Evolutionary conservation across 2,888 invertebrate genomes (phyloP), one percentile per base, ranked within the genome.

Genomic region (Sphinx pinastri): DNA sequence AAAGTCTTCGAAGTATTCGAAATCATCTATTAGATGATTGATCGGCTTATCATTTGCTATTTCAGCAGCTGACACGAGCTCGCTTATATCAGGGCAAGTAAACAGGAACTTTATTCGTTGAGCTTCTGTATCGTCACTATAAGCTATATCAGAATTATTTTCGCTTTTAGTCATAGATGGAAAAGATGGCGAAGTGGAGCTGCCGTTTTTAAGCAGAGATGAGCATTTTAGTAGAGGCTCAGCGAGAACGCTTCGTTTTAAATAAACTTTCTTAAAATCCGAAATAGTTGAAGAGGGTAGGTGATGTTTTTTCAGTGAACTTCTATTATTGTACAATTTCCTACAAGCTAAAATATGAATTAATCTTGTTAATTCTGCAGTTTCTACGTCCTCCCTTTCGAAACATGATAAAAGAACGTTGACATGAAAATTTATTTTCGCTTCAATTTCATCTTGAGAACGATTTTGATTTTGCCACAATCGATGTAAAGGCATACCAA

Each of bases 1-100:
- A 74, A 91, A 90, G 74, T 94, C 92, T 84, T 94, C 93, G 79
- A 92, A 93, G 79, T 81, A 87, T 71, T 93, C 90, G 78, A 81
- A 93, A 59, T 93, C 88, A 68, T 93, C 92, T 67, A 93, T 90
- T 70, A 92, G 81, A 71, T 92, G 89, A 57, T 77, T 80, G 8
- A 84, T 77, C 45, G 90, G 89, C 70, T 82, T 78, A 52, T 85
- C 79, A 70, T 80, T 87, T n/a, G 84, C 83, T 73, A 93, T 89
- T 85, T 94, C 93, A 57, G 86, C 84, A 31, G 90, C 88, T 51
- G 93, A 90, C 12, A 92, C 88, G 71, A 93, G 79, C 79, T 92
- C 93, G 75, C 89, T 92, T 58, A 94, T 85, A 77, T 93, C 93
- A 10, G 93, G 90, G 74, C 91, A 93, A 55, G 90, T 88, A 75